Percentiles rank a stretch among this genome's conserved stretches.
Conservation (phyloP, 1,140 invertebrate genomes). For the Bilobella aurantiaca region DNA sequence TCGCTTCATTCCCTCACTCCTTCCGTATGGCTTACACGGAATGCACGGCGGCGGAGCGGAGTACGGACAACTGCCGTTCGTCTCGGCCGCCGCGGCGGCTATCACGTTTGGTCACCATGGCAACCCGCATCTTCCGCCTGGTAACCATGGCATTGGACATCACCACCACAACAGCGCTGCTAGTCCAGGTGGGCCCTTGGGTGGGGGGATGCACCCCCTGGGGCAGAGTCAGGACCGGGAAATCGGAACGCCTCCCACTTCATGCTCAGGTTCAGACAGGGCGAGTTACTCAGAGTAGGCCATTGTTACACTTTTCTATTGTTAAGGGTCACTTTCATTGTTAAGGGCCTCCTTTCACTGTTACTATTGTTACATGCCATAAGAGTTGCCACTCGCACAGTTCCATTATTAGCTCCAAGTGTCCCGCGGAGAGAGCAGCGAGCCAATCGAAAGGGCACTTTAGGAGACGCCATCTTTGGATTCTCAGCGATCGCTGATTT, state of each 20-base stretch:
- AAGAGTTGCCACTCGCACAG: too few species aligned
- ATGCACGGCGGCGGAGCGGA: slow-evolving; percentile 22
- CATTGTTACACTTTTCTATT: too few species aligned
- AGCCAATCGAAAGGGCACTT: too few species aligned
- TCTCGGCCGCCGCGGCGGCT: slow-evolving; percentile 24
- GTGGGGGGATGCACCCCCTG: too few species aligned
- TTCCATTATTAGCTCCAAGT: too few species aligned
- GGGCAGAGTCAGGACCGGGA: slow-evolving; percentile 21
- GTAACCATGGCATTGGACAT: slow-evolving; percentile 3
- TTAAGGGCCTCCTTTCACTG: too few species aligned
- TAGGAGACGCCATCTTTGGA: too few species aligned
- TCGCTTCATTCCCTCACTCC: slow-evolving; percentile 30
- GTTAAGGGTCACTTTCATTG: too few species aligned
- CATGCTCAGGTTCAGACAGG: slow-evolving; percentile 35
- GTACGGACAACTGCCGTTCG: slow-evolving; percentile 16
- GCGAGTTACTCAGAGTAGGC: slow-evolving; percentile 10
- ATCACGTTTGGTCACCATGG: slow-evolving; percentile 12
- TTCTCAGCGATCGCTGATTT: too few species aligned
- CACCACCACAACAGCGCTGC: slow-evolving; percentile 6
- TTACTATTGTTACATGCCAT: too few species aligned
- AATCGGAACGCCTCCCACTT: slow-evolving; percentile 32
- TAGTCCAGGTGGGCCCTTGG: slow-evolving; percentile 13
- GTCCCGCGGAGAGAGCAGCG: too few species aligned
- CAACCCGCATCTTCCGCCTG: background rate
- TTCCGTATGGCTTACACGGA: slow-evolving; percentile 31